Evolutionary conservation across 2,113 vertebrate species (phyloP), one percentile per base, ranked within the genome.

Genomic region (Boulengeromyrus knoepffleri): DNA sequence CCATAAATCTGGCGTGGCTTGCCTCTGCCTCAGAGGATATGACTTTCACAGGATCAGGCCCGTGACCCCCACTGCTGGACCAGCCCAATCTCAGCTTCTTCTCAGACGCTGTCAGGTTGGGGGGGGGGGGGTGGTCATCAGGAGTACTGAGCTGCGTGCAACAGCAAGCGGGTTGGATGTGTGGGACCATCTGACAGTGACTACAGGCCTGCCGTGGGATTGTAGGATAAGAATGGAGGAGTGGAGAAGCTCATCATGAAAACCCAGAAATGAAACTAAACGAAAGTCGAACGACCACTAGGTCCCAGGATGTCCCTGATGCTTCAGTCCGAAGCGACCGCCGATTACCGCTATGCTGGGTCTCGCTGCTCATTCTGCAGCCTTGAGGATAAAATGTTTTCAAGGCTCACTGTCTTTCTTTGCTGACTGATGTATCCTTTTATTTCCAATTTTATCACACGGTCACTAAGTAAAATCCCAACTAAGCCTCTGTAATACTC

Each of bases 381-480:
- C 84, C 53, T 39, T 85, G 58, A 86, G 12, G 45, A 42, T 24
- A 46, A 49, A 89, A 87, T 49, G n/a, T 84, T 50, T 89, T n/a
- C 87, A 90, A 56, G 52, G 46, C 53, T 74, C 89, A n/a, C 66
- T 45, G 50, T 62, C 85, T 53, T 27, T 8, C 17, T 53, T 58
- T 21, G 47, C 49, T 91, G 91, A 92, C 91, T 90, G 66, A 91
- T 90, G 90, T 89, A 70, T 90, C 89, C 87, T 90, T 88, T 90
- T 91, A 92, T 90, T 88, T 92, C 90, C 89, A 89, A 89, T 91
- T 92, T 92, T 90, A 91, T 85, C 13, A 52, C 53, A 52, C 24
- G 42, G 42, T 89, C 89, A 85, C 36, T n/a, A 53, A 88, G 85
- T 88, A 58, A 91, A 92, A 88, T 88, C 56, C 62, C 86, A 90